A percentile compares a stretch with the other conserved stretches of the same genome.
These are phyloP conservation scores for Myotis planiceps DNA, from an alignment of 2,797 vertebrate genomes.

Conservation along the genomic window DNA sequence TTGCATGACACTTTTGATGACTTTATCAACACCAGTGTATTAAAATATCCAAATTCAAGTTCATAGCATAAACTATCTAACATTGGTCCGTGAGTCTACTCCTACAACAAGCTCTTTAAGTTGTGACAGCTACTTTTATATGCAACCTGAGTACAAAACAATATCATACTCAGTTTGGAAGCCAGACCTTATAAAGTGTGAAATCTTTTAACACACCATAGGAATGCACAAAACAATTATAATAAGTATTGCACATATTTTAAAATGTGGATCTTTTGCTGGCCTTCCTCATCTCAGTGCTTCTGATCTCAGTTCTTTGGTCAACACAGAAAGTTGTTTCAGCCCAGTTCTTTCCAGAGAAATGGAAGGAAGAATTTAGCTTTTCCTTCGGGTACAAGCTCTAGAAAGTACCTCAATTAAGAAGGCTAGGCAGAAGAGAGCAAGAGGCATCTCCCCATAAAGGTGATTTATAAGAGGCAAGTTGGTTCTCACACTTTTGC, in stretches of 20 bases:
- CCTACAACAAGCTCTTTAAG: slow-evolving; percentile 18
- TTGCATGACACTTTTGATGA: slow-evolving; percentile 42
- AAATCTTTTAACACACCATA: slow-evolving; percentile 61
- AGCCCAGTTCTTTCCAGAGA: neutral
- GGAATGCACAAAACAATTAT: slow-evolving; percentile 48
- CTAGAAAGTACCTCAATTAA: neutral
- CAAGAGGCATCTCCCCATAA: neutral
- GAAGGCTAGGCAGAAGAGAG: neutral
- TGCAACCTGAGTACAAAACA: slow-evolving; percentile 48
- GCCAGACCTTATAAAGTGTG: slow-evolving; percentile 50
- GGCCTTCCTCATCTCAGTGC: neutral
- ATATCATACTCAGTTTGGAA: slow-evolving; percentile 54
- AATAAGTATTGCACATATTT: slow-evolving; percentile 31
- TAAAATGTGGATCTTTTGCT: slow-evolving; percentile 11
- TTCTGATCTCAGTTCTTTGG: slow-evolving; percentile 24
- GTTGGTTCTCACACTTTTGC: neutral
- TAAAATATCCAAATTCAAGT: slow-evolving; percentile 55
- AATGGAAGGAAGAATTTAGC: neutral
- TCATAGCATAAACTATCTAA: neutral
- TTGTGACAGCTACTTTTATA: slow-evolving; percentile 40
- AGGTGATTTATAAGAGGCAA: neutral
- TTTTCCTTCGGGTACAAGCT: neutral
- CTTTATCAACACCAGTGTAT: slow-evolving; percentile 26
- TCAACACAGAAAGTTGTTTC: neutral
- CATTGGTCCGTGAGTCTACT: neutral